phyloP scores from a whole-genome alignment of 2,797 vertebrate species.

The Macrochelys suwanniensis region DNA sequence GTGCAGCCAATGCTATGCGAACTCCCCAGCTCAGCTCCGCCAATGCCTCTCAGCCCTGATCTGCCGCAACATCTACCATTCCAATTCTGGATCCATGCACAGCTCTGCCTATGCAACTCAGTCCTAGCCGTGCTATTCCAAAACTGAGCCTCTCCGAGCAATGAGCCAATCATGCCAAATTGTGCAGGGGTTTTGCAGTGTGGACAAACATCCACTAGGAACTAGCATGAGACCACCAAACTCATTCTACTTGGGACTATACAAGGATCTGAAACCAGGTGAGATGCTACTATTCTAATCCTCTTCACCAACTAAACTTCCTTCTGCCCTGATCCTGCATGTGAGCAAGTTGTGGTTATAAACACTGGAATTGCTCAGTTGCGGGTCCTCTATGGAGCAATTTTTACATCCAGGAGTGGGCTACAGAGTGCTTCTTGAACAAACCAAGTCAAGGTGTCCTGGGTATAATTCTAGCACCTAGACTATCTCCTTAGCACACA shows the following conservation, averaged over 20 bases:
- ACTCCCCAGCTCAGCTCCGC: not conserved
- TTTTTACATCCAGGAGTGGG: not conserved
- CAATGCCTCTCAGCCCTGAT: slow-evolving; percentile 22
- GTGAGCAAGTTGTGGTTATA: not conserved
- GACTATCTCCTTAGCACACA: not conserved
- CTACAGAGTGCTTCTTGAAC: not conserved
- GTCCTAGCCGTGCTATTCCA: not conserved
- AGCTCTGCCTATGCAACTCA: not conserved
- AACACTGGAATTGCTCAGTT: not conserved
- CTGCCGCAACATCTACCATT: not conserved
- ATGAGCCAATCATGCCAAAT: not conserved
- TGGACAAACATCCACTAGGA: not conserved
- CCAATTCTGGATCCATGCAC: not conserved
- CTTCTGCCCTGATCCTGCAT: not conserved
- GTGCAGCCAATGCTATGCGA: slow-evolving; percentile 13
- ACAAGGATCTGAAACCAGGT: not conserved
- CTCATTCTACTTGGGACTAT: not conserved
- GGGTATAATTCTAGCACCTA: not conserved
- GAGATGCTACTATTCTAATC: not conserved
- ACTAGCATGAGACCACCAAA: not conserved
- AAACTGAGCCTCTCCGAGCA: not conserved
- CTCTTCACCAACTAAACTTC: not conserved
- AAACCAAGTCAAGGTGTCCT: not conserved
- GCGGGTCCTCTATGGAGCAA: not conserved
- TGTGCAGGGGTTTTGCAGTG: not conserved